Evolutionary conservation across 2,888 invertebrate species (phyloP), one percentile per base, ranked within the genome.

Genomic region (Lycophotia porphyrea): DNA sequence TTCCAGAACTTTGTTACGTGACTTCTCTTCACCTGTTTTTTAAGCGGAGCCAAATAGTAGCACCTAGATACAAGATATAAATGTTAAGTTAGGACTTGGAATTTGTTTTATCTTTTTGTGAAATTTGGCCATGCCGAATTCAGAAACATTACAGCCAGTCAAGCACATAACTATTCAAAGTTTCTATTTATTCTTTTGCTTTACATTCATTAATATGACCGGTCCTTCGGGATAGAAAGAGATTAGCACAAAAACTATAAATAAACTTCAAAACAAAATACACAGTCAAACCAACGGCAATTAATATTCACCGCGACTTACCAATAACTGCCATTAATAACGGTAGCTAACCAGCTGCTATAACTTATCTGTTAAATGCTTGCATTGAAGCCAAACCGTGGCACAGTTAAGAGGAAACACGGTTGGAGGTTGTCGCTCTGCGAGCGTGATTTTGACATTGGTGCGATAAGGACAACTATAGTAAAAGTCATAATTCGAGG

Each of bases 291-390:
- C 27, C 34, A 52, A 71, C 13, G 4, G 31, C 65, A 65, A 71
- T 69, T 75, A 69, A 75, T 72, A 81, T 55, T 60, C 49, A 66
- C 49, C 76, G n/a, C 80, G 44, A 74, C 68, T 55, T 58, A 66
- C 52, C 61, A 72, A 76, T 82, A 74, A 39, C 71, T 24, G 9
- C 60, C 39, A 73, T 76, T 60, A 80, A 86, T 80, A 74, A 71
- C 64, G 39, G 70, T 65, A 61, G 44, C n/a, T 70, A 83, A 71
- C 27, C 80, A 73, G 47, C 60, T 70, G 68, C 44, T 77, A 64
- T 74, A 76, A 73, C 27, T 86, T 86, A 84, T 76, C 65, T 63
- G 31, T 44, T 68, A 64, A 71, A 68, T 66, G 49, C 69, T 68
- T 65, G 60, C 64, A 82, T 47, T 55, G 58, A 65, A 71, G 34